Conservation (phyloP, 2,113 vertebrate species). For the Todiramphus chloris region DNA sequence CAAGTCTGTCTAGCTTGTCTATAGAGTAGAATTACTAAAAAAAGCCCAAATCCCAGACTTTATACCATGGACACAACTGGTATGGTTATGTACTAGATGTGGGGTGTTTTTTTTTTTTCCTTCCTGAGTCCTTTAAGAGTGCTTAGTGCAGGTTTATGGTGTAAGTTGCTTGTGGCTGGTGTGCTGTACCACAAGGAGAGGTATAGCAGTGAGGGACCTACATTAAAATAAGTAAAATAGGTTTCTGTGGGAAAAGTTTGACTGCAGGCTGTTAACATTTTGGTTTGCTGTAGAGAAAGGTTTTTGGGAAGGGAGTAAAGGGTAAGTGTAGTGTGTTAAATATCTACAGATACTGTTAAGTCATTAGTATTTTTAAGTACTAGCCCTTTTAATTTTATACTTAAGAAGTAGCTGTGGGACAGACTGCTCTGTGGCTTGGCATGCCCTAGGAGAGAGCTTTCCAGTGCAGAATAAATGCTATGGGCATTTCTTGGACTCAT, state of each 20-base stretch:
- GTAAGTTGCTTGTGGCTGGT: neutral
- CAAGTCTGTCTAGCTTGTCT: neutral
- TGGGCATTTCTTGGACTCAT: neutral
- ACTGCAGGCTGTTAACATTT: neutral
- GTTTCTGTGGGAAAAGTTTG: neutral
- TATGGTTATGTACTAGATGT: neutral
- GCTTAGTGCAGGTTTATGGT: neutral
- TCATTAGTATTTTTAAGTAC: neutral
- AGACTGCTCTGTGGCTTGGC: neutral
- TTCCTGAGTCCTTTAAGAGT: neutral
- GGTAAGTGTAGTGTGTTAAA: neutral
- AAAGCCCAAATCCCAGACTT: neutral
- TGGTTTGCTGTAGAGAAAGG: neutral
- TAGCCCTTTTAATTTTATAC: neutral
- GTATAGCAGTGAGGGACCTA: neutral
- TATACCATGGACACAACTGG: neutral
- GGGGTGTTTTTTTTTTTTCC: neutral
- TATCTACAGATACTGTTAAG: neutral
- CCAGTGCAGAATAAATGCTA: neutral
- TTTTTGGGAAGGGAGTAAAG: neutral
- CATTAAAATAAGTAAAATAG: neutral
- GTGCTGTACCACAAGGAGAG: neutral
- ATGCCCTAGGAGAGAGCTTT: neutral
- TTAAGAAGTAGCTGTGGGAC: neutral
- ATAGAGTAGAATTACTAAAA: neutral